phyloP scores from a whole-genome alignment of 2,888 invertebrate genomes.

The Himalopsyche tibetana region DNA sequence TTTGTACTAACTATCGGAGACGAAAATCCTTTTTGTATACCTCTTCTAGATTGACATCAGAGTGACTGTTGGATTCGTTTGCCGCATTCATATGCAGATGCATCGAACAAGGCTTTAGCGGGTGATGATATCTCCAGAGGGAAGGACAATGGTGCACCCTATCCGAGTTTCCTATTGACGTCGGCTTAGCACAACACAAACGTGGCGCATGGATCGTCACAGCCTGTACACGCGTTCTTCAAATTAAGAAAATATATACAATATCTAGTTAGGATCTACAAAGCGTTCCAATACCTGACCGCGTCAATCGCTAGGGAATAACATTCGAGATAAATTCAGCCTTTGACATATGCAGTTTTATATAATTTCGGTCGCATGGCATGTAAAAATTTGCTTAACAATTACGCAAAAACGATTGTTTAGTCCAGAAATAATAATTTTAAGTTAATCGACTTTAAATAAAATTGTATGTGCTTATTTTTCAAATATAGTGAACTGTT shows the following conservation, averaged over 20 bases:
- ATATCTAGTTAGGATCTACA: background rate
- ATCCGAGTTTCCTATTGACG: constrained; percentile 2
- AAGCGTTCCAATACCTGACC: background rate
- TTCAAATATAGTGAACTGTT: too few species aligned
- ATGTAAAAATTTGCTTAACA: too few species aligned
- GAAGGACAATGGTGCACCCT: constrained; percentile 34
- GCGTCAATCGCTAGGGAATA: background rate
- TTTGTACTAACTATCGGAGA: too few species aligned
- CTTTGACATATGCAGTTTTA: too few species aligned
- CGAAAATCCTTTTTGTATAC: background rate
- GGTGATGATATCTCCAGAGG: constrained; percentile 31
- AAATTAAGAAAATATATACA: background rate
- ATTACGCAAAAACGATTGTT: too few species aligned
- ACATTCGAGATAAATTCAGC: background rate
- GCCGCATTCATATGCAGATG: constrained; percentile 23
- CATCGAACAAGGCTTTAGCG: background rate
- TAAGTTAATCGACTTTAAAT: too few species aligned
- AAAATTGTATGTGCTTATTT: too few species aligned
- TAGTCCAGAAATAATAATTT: too few species aligned
- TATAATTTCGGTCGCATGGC: too few species aligned
- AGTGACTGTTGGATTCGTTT: constrained; percentile 24
- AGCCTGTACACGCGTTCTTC: background rate
- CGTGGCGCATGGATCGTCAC: background rate
- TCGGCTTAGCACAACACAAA: constrained; percentile 1
- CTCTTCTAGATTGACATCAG: background rate